These are phyloP conservation scores for Percopsis omiscomaycus DNA, from an alignment of 2,797 vertebrate genomes.

Conservation along the genomic window DNA sequence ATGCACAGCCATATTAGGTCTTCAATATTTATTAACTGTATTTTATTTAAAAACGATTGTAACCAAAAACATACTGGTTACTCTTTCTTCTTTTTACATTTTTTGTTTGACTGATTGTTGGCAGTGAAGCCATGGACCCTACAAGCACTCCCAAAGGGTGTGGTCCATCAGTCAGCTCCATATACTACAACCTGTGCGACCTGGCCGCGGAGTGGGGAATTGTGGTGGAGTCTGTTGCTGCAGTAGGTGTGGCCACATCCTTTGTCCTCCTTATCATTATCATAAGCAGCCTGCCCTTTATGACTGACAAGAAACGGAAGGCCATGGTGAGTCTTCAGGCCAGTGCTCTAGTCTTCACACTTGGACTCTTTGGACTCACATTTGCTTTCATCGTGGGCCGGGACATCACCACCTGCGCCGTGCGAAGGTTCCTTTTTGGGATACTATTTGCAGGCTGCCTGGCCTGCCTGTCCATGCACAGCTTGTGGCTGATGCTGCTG, in stretches of 20 bases:
- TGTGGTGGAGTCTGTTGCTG: constrained; percentile 82
- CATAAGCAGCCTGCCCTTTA: constrained; percentile 83
- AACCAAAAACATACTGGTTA: not conserved
- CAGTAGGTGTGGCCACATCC: constrained; percentile 79
- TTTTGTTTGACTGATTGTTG: not conserved
- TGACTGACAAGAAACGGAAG: constrained; percentile 83
- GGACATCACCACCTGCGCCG: constrained; percentile 83
- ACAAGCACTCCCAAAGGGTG: constrained; percentile 74
- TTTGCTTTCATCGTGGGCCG: constrained; percentile 86
- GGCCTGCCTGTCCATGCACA: constrained; percentile 85
- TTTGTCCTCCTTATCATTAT: constrained; percentile 83
- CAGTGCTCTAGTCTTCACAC: constrained; percentile 82
- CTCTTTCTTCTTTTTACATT: constrained; percentile 6
- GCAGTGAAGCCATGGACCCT: constrained; percentile 45
- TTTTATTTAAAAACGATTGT: too few relatives aligned
- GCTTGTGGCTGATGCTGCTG: constrained; percentile 82
- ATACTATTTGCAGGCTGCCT: constrained; percentile 88
- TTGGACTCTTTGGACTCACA: constrained; percentile 89
- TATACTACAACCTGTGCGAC: constrained; percentile 91
- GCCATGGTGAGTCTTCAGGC: constrained; percentile 83
- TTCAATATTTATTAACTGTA: too few relatives aligned
- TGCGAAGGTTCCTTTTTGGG: constrained; percentile 88
- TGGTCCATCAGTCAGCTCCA: constrained; percentile 66
- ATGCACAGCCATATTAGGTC: too few relatives aligned
- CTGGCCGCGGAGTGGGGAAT: constrained; percentile 84